These are phyloP conservation scores for Scaptomyza flava DNA, from an alignment of 2,888 invertebrate genomes.

Conservation along the genomic window DNA sequence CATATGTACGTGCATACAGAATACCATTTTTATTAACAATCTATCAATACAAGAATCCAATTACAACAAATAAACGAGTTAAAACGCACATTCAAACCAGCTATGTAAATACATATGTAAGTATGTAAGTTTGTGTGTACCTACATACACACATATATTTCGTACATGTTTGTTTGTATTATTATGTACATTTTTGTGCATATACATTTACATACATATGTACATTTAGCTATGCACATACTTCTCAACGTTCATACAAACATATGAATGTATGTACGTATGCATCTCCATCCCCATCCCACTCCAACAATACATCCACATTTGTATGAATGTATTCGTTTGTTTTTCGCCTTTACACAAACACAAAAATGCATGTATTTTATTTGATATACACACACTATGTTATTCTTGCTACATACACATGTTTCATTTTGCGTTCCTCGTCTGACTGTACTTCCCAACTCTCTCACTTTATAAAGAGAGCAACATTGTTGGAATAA, in stretches of 20 bases:
- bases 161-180: neutral
- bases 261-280: conserved; percentile 28
- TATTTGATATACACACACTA: conserved; percentile 58
- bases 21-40: neutral
- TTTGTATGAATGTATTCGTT: conserved; percentile 38
- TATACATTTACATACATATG: neutral
- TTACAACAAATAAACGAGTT: neutral
- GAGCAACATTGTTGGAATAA: conserved; percentile 59
- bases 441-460: conserved; percentile 74
- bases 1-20: conserved; percentile 15
- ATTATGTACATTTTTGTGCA: conserved; percentile 5
- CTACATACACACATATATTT: too few relatives aligned
- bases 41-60: neutral
- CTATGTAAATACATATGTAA: conserved; percentile 10
- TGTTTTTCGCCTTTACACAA: conserved; percentile 60
- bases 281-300: conserved; percentile 35
- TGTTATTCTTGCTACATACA: conserved; percentile 61
- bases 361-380: conserved; percentile 59
- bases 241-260: conserved; percentile 32
- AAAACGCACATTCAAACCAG: conserved; percentile 7
- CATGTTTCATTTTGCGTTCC: conserved; percentile 74
- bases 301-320: conserved; percentile 46
- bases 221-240: conserved; percentile 29
- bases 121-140: too few relatives aligned
- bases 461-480: conserved; percentile 59